Evolutionary conservation across 2,797 vertebrate species (phyloP).

Genomic region (Falco berigora): DNA sequence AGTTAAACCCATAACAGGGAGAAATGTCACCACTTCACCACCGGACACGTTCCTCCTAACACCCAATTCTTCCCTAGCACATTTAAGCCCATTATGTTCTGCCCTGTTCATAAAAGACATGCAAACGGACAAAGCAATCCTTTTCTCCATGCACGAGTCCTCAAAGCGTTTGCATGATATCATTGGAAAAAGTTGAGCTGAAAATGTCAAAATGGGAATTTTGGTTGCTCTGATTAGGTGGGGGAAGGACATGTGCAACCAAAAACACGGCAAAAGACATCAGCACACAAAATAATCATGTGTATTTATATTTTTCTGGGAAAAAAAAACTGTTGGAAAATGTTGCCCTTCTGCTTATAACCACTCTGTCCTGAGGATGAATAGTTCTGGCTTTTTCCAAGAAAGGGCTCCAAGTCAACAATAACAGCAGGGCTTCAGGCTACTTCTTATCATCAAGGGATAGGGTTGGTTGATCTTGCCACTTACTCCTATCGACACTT

Average conservation of each 20-base stretch:
- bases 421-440: not conserved
- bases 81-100: not conserved
- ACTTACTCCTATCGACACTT: not conserved
- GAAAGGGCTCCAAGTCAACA: not conserved
- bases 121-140: not conserved
- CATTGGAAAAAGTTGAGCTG: fast-evolving
- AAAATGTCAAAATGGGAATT: not conserved
- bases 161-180: fast-evolving
- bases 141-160: not conserved
- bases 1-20: fast-evolving
- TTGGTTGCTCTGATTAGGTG: not conserved
- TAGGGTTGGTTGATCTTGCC: not conserved
- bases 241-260: not conserved
- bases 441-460: not conserved
- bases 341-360: not conserved
- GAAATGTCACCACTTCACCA: not conserved
- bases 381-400: not conserved
- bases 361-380: not conserved
- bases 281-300: not conserved
- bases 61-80: fast-evolving
- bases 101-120: not conserved
- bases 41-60: fast-evolving
- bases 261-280: not conserved
- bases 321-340: not conserved
- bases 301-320: not conserved